Conservation (phyloP, 1,140 invertebrate genomes). For the Drosophila oshimai region DNA sequence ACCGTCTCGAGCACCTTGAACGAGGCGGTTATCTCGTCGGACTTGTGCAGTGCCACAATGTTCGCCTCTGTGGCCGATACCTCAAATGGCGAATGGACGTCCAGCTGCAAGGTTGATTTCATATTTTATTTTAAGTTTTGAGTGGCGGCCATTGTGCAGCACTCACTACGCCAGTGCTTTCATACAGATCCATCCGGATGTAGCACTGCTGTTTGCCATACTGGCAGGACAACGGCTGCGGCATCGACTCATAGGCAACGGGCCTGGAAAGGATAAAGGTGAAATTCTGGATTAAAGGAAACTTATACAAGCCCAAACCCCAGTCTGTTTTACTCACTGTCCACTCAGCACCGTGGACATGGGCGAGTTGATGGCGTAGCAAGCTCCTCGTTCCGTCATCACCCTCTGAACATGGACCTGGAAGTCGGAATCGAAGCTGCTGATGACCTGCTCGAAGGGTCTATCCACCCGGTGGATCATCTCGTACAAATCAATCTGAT, state of each 20-base stretch:
- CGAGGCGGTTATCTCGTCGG: conserved; percentile 76
- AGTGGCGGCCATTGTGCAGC: background rate
- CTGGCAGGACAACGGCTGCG: conserved; percentile 62
- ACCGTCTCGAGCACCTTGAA: conserved; percentile 79
- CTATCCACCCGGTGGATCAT: conserved; percentile 81
- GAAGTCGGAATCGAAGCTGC: conserved; percentile 79
- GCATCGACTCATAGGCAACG: conserved; percentile 47
- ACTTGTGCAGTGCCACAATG: conserved; percentile 64
- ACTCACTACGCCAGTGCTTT: conserved; percentile 69
- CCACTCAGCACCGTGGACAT: conserved; percentile 67
- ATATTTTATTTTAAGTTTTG: background rate
- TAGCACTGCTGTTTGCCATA: conserved; percentile 80
- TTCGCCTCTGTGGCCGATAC: conserved; percentile 70
- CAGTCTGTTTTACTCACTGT: conserved; percentile 63
- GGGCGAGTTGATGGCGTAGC: conserved; percentile 86
- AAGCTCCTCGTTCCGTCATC: conserved; percentile 86
- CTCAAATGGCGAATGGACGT: conserved; percentile 78
- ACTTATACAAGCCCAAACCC: no score
- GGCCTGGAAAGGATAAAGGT: conserved; percentile 9
- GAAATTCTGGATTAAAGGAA: background rate
- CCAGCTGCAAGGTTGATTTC: conserved; percentile 49
- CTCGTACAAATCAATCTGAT: conserved; percentile 75
- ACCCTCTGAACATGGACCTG: conserved; percentile 83
- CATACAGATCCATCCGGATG: conserved; percentile 77
- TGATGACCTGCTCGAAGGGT: conserved; percentile 83